These are phyloP conservation scores for Gavialis gangeticus DNA, from an alignment of 2,113 vertebrate genomes.

Conservation along the genomic window DNA sequence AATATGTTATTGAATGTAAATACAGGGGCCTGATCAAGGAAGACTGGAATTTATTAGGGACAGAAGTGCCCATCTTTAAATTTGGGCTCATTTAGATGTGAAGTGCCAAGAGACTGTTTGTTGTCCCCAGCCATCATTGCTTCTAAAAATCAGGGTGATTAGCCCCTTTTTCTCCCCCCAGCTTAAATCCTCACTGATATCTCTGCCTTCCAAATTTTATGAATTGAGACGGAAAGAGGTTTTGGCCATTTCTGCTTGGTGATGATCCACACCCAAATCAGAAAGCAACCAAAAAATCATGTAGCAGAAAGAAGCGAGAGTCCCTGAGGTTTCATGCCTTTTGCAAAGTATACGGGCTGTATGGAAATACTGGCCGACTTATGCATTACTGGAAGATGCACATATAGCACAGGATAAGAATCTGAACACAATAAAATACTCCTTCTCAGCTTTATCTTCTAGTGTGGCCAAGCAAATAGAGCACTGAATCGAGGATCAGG, in stretches of 20 bases:
- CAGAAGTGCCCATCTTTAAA: neutral
- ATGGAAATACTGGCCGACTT: neutral
- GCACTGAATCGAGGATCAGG: neutral
- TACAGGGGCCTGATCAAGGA: neutral
- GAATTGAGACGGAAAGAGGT: neutral
- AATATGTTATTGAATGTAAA: neutral
- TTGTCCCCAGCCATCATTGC: neutral
- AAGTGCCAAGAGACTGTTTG: neutral
- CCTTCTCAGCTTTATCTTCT: neutral
- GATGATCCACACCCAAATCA: neutral
- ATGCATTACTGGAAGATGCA: neutral
- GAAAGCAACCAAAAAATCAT: neutral
- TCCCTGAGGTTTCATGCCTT: neutral
- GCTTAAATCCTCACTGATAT: neutral
- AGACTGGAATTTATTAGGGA: neutral
- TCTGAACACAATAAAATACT: rapidly evolving
- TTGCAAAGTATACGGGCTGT: no score
- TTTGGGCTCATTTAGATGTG: neutral
- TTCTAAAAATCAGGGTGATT: neutral
- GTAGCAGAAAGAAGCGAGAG: neutral
- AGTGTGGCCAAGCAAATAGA: neutral
- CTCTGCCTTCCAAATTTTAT: neutral
- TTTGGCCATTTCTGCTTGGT: neutral
- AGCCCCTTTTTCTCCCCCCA: neutral
- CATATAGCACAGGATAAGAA: neutral